Evolutionary conservation across 2,888 invertebrate species (phyloP), one percentile per base, ranked within the genome.

Genomic region (Apocheima hispidaria): DNA sequence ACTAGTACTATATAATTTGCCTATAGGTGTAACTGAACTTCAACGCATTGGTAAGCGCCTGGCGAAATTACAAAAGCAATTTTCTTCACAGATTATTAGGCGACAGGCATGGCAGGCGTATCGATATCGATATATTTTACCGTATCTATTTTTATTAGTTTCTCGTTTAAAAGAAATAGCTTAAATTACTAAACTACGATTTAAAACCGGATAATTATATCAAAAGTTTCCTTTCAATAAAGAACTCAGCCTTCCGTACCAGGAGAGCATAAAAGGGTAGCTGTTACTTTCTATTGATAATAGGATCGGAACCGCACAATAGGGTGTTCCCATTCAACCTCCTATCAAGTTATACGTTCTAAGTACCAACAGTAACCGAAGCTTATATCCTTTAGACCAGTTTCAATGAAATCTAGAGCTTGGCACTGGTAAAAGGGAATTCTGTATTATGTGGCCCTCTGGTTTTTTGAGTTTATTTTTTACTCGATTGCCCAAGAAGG

Each of bases 241-340:
- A 68, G 68, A 66, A 60, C 68, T 51, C 62, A 33, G 20, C 21
- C 12, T 21, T 44, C n/a, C 3, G 41, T 60, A 53, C 54, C 54
- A 49, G 53, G 54, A 3, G 26, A 20, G 18, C 35, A 54, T 49
- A 43, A 52, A 49, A 18, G 28, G 30, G 33, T 16, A 21, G 14
- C 12, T 40, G 30, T 28, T 35, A 38, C 14, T 40, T 40, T 49
- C 38, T 55, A 60, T 60, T 55, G 49, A 18, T 48, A 49, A 43
- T 43, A 26, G 60, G 55, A 60, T 46, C 18, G 44, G 43, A 14
- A 36, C 55, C 16, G 10, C 44, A 60, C 55, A 60, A 55, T 51
- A 50, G 28, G n/a, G 21, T 20, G 26, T 43, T 54, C 43, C 41
- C 16, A 53, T 60, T 53, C 48, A 60, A 9, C 49, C 46, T 48